These are phyloP conservation scores for Galeruca laticollis DNA, from an alignment of 2,888 invertebrate species.

Conservation along the genomic window DNA sequence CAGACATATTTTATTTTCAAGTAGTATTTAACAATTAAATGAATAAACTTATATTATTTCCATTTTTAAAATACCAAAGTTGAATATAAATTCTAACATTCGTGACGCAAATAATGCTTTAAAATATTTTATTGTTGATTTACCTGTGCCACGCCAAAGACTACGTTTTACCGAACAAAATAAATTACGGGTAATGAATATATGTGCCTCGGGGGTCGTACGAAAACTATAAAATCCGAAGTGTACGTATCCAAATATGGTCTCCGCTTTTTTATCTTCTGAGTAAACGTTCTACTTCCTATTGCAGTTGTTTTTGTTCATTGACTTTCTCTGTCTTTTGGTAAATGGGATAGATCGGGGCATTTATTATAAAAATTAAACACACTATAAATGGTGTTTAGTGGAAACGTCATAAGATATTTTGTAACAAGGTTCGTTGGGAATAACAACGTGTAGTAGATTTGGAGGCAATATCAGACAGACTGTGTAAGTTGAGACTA, in stretches of 20 bases:
- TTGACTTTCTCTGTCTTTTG: constrained; percentile 41
- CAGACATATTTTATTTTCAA: no score
- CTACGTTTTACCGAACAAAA: neutral
- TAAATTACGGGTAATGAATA: constrained; percentile 25
- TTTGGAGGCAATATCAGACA: no score
- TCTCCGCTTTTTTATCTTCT: constrained; percentile 30
- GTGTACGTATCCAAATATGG: constrained; percentile 34
- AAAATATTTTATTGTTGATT: neutral
- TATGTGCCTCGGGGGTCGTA: constrained; percentile 28
- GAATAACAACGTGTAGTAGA: no score
- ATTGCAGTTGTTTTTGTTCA: constrained; percentile 27
- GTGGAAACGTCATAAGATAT: no score
- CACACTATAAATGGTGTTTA: no score
- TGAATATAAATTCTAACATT: neutral
- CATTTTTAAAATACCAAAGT: neutral
- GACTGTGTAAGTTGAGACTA: no score
- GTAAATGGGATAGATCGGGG: constrained; percentile 9
- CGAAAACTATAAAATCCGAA: no score
- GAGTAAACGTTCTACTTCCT: constrained; percentile 33
- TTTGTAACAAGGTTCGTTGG: no score
- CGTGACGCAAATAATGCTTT: neutral
- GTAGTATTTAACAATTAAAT: no score
- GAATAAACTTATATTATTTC: neutral
- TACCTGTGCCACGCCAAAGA: neutral
- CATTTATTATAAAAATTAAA: neutral